Conservation (phyloP, 2,888 invertebrate species). For the Atethmia centrago region DNA sequence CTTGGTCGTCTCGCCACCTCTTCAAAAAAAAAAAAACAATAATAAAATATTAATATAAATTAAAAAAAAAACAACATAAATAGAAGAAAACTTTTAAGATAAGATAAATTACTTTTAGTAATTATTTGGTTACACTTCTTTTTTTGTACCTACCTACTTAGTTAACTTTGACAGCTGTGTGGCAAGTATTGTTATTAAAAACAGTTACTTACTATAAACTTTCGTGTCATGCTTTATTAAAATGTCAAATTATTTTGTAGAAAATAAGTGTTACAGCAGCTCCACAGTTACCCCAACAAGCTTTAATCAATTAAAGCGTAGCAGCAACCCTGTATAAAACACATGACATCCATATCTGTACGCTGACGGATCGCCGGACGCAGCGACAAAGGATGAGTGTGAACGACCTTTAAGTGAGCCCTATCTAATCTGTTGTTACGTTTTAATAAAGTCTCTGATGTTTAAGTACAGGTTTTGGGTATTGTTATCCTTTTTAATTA, state of each 20-base stretch:
- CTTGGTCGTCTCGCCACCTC: too few species aligned
- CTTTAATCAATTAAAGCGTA: constrained; percentile 77
- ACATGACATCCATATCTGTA: constrained; percentile 76
- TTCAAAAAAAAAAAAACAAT: too few species aligned
- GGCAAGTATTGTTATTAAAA: too few species aligned
- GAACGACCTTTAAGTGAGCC: constrained; percentile 61
- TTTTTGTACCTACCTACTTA: background rate
- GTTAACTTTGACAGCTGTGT: background rate
- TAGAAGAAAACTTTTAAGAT: too few species aligned
- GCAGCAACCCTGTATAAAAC: constrained; percentile 69
- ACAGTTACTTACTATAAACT: background rate
- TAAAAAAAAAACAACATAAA: background rate
- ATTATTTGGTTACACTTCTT: too few species aligned
- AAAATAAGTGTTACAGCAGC: constrained; percentile 12
- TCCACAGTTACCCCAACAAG: constrained; percentile 65
- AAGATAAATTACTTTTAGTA: too few species aligned
- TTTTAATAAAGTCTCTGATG: constrained; percentile 60
- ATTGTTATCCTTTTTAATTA: constrained; percentile 42
- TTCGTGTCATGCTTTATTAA: background rate
- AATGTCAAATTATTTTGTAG: background rate
- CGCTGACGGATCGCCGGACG: constrained; percentile 77
- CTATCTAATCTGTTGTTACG: constrained; percentile 65
- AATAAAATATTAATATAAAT: too few species aligned
- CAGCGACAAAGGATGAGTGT: constrained; percentile 66
- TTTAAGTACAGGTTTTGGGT: constrained; percentile 28